Percentiles rank a stretch among this genome's conserved stretches.
Evolutionary conservation across 2,113 vertebrate species (phyloP).

Genomic region (Leiothrix lutea): DNA sequence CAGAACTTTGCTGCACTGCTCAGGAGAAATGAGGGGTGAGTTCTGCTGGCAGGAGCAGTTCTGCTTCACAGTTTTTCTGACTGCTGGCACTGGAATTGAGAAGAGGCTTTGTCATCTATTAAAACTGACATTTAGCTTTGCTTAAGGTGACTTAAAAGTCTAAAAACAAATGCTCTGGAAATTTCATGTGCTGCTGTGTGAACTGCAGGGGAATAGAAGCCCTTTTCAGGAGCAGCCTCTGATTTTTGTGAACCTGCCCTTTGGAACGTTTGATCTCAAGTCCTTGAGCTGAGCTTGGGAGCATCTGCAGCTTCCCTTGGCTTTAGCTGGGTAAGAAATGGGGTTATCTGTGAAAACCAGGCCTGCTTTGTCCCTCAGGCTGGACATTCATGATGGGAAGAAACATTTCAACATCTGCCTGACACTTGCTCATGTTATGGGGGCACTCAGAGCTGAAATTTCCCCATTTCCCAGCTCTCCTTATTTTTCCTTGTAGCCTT

Average conservation of each 20-base stretch:
- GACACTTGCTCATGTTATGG: background rate
- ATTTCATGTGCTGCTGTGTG: background rate
- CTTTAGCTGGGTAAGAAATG: background rate
- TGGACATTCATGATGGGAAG: background rate
- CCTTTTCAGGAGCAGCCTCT: background rate
- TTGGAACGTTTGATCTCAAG: background rate
- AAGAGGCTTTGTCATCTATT: background rate
- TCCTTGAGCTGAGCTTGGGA: background rate
- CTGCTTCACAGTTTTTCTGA: background rate
- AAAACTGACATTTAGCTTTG: slow-evolving; percentile 42
- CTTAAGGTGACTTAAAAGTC: slow-evolving; percentile 21
- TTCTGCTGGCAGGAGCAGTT: background rate
- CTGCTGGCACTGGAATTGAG: background rate
- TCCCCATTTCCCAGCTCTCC: background rate
- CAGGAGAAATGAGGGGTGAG: background rate
- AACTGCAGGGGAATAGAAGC: background rate
- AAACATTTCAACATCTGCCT: background rate
- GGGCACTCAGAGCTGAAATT: background rate
- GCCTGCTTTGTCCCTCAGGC: background rate
- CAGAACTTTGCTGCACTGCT: background rate
- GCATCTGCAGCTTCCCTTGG: background rate
- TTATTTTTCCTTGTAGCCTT: background rate
- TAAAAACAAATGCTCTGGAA: slow-evolving; percentile 8
- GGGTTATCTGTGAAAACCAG: background rate
- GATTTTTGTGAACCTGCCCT: background rate